These are phyloP conservation scores for Clarias platycephalus DNA, from an alignment of 2,797 vertebrate species.

Conservation along the genomic window DNA sequence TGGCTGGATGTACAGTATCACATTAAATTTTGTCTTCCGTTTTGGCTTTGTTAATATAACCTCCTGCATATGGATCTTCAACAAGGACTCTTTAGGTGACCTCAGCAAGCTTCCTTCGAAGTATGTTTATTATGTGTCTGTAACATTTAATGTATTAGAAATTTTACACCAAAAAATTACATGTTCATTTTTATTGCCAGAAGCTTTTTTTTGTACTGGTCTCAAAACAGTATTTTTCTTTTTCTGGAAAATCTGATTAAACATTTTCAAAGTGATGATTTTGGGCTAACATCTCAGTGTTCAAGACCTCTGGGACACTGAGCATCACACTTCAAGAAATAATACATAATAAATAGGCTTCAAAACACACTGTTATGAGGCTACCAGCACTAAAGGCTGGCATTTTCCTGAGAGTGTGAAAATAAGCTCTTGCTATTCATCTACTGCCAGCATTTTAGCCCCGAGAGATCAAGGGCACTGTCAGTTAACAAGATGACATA, in stretches of 20 bases:
- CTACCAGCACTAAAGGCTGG: neutral
- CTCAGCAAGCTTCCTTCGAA: neutral
- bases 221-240: too few relatives aligned
- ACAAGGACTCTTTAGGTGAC: neutral
- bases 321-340: neutral
- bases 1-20: neutral
- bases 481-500: slow-evolving; percentile 63
- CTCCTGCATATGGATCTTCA: too few relatives aligned
- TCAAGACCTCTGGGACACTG: neutral
- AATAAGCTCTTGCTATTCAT: neutral
- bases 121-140: neutral
- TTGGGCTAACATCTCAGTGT: neutral
- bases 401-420: neutral
- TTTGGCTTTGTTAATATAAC: neutral
- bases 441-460: neutral
- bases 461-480: neutral
- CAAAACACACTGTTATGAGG: neutral
- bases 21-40: neutral
- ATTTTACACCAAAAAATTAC: neutral
- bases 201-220: neutral
- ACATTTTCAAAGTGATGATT: neutral
- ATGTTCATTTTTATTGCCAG: neutral
- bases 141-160: neutral
- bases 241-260: neutral
- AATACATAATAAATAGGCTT: neutral